Evolutionary conservation across 2,888 invertebrate species (phyloP).

Genomic region (Nyleta sp.): DNA sequence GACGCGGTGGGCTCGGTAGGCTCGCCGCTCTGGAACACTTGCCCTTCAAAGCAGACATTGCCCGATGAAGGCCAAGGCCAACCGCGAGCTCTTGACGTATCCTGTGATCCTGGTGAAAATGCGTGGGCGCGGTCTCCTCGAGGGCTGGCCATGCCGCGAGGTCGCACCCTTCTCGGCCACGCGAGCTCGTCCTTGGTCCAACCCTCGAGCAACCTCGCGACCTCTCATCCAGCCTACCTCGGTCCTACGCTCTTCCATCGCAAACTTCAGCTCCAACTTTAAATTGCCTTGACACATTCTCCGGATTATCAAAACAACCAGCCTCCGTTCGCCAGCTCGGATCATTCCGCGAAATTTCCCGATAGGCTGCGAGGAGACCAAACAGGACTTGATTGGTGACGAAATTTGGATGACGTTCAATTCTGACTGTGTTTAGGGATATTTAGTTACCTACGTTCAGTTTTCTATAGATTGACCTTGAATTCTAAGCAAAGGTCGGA

Average conservation of each 20-base stretch:
- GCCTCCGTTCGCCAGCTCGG: too few relatives aligned
- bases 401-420: too few relatives aligned
- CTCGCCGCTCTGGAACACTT: slow-evolving; percentile 33
- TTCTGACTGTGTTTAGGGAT: too few relatives aligned
- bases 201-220: slow-evolving; percentile 71
- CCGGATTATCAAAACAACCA: neutral
- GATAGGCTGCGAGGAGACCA: too few relatives aligned
- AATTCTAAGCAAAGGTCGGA: too few relatives aligned
- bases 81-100: slow-evolving; percentile 75
- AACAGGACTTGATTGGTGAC: too few relatives aligned
- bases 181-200: slow-evolving; percentile 74
- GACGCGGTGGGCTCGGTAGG: slow-evolving; percentile 17
- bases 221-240: slow-evolving; percentile 50
- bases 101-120: slow-evolving; percentile 78
- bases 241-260: slow-evolving; percentile 4
- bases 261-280: too few relatives aligned
- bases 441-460: too few relatives aligned
- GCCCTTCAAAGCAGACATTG: slow-evolving; percentile 51
- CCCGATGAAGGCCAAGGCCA: slow-evolving; percentile 72
- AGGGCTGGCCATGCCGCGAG: slow-evolving; percentile 81
- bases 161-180: slow-evolving; percentile 81
- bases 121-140: slow-evolving; percentile 83
- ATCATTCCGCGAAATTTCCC: too few relatives aligned
- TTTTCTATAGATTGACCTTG: too few relatives aligned
- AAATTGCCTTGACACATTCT: slow-evolving; percentile 15